Base-by-base conservation (phyloP, 2,797 vertebrate species). In the Knipowitschia caucasica region DNA sequence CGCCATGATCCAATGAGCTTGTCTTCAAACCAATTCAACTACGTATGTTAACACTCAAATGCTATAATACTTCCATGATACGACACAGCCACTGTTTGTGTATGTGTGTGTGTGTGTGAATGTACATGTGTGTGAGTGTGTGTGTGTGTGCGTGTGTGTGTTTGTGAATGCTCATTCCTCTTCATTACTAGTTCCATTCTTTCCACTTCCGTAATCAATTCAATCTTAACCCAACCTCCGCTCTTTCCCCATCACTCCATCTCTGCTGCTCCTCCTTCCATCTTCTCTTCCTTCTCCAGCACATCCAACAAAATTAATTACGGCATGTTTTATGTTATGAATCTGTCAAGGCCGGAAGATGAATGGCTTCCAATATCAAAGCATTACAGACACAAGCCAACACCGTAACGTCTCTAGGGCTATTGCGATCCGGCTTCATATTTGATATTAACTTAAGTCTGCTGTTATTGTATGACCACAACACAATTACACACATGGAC, bases 321-420 rank as follows among this genome's bases (percentile, higher is more conserved):
- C 82, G 89, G 77, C 89, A 85, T 91, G 87, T 92, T 91, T 88
- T 91, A 89, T 89, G 92, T 92, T 86, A 88, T 89, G 83, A 88
- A 89, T 60, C 71, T 92, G 89, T 85, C 90, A 91, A 80, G 82
- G 75, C 68, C 81, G 83, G 89, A 90, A 93, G 89, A 92, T 89
- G 87, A 93, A 93, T 92, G 91, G 89, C 84, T 92, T 87, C 88
- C 87, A 92, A 93, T 92, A 92, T 89, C 86, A 86, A 85, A 84
- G 88, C 83, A 88, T 85, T 86, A 83, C 73, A 78, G 85, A 73
- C 78, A 80, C 51, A 74, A 64, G 77, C 82, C 78, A 80, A 87
- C 78, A 75, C 80, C 77, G 74, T 77, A 82, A 64, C 51, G 69
- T 84, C 88, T 88, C 81, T 70, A 67, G 82, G 82, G 83, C 87